These are phyloP conservation scores for Manis javanica DNA, from an alignment of 2,797 vertebrate genomes.

Conservation along the genomic window DNA sequence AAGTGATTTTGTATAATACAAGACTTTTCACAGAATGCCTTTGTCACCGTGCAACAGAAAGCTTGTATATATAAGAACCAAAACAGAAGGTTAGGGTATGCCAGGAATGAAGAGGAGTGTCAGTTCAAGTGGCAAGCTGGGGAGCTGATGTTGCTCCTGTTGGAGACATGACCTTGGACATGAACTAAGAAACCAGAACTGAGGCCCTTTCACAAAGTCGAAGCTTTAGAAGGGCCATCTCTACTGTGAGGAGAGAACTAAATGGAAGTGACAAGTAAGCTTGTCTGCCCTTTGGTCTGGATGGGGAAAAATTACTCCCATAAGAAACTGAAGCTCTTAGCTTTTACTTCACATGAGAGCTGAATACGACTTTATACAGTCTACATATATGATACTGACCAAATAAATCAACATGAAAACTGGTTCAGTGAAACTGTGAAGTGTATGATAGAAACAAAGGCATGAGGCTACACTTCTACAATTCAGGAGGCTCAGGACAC, in stretches of 20 bases:
- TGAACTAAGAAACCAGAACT: not conserved
- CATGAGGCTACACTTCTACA: not conserved
- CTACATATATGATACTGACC: not conserved
- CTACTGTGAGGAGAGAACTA: not conserved
- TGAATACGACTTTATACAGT: not conserved
- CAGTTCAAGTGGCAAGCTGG: not conserved
- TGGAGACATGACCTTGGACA: not conserved
- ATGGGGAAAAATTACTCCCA: not conserved
- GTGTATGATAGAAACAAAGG: not conserved
- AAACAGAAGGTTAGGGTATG: not conserved
- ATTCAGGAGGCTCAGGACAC: not conserved
- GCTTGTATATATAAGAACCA: not conserved
- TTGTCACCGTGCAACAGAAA: not conserved
- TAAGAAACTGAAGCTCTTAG: not conserved
- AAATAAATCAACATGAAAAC: constrained; percentile 21
- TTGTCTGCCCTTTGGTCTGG: not conserved
- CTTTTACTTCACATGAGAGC: not conserved
- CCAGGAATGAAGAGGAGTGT: not conserved
- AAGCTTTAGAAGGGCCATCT: not conserved
- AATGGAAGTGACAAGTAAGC: not conserved
- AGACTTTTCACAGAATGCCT: not conserved
- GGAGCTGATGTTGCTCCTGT: not conserved
- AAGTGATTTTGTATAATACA: not conserved
- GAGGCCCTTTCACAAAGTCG: not conserved
- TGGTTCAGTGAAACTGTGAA: not conserved